Evolutionary conservation across 2,113 vertebrate species (phyloP).

Genomic region (Smithornis capensis): DNA sequence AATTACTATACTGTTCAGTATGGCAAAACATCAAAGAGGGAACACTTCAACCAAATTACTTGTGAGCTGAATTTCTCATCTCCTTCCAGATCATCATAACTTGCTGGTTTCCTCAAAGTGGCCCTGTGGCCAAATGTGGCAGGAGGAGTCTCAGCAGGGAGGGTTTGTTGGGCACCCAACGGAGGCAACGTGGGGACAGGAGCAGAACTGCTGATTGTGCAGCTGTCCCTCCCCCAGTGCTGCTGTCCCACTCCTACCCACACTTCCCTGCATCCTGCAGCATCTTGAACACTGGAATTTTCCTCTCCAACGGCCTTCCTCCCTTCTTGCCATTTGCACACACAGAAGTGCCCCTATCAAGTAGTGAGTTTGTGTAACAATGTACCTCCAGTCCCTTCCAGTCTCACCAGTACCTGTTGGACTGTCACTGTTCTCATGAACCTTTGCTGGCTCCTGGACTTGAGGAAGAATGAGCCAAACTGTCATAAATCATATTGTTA

Average conservation of each 20-base stretch:
- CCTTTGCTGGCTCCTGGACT: neutral
- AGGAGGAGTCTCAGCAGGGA: neutral
- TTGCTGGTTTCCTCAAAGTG: slow-evolving; percentile 21
- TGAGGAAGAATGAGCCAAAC: neutral
- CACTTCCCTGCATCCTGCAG: rapidly evolving
- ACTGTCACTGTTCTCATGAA: neutral
- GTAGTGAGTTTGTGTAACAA: neutral
- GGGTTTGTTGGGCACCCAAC: neutral
- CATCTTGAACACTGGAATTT: neutral
- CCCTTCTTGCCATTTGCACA: neutral
- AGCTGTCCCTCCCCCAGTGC: neutral
- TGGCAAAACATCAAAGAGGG: slow-evolving; percentile 49
- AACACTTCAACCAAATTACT: slow-evolving; percentile 43
- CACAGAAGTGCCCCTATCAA: rapidly evolving
- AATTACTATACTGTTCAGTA: slow-evolving; percentile 14
- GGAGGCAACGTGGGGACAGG: neutral
- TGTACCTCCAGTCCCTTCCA: neutral
- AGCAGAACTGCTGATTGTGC: neutral
- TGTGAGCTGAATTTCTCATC: slow-evolving; percentile 43
- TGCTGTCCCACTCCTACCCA: neutral
- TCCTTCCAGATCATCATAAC: slow-evolving; percentile 60
- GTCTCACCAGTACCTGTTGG: rapidly evolving
- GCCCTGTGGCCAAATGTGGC: slow-evolving; percentile 37
- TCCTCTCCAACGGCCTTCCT: neutral
- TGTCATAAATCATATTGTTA: neutral